These are phyloP conservation scores for Biston stratarius DNA, from an alignment of 2,888 invertebrate species.

Conservation along the genomic window DNA sequence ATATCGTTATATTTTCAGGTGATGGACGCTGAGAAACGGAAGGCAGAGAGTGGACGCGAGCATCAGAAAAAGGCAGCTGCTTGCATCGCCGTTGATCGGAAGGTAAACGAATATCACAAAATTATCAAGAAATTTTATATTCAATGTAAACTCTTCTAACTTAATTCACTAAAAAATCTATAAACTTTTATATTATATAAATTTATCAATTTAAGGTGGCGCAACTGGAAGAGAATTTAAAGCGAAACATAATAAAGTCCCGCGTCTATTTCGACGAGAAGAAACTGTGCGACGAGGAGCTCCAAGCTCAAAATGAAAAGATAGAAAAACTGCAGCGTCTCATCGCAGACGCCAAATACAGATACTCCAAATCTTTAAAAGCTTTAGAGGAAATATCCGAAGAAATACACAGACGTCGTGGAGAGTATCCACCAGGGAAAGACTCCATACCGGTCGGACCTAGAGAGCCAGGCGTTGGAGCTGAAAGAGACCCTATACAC, in stretches of 20 bases:
- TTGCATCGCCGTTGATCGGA: slow-evolving; percentile 93
- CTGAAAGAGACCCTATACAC: slow-evolving; percentile 86
- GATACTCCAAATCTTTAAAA: slow-evolving; percentile 93
- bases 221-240: slow-evolving; percentile 93
- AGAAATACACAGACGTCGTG: slow-evolving; percentile 92
- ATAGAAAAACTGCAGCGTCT: slow-evolving; percentile 93
- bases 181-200: not conserved
- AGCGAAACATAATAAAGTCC: slow-evolving; percentile 93
- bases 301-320: slow-evolving; percentile 94
- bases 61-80: slow-evolving; percentile 93
- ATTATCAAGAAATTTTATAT: too few relatives aligned
- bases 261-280: slow-evolving; percentile 97
- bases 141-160: too few relatives aligned
- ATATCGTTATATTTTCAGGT: slow-evolving; percentile 84
- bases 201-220: slow-evolving; percentile 84
- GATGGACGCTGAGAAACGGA: slow-evolving; percentile 96
- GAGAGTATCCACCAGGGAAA: slow-evolving; percentile 81
- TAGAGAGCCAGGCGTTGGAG: slow-evolving; percentile 92
- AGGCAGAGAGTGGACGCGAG: slow-evolving; percentile 94
- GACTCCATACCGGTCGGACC: slow-evolving; percentile 81
- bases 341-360: slow-evolving; percentile 92
- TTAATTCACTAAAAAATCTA: not conserved
- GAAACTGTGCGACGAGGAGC: slow-evolving; percentile 93
- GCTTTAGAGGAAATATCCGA: slow-evolving; percentile 96
- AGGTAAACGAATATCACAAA: slow-evolving; percentile 73